phyloP scores from a whole-genome alignment of 1,140 invertebrate species.

The Araneus ventricosus region DNA sequence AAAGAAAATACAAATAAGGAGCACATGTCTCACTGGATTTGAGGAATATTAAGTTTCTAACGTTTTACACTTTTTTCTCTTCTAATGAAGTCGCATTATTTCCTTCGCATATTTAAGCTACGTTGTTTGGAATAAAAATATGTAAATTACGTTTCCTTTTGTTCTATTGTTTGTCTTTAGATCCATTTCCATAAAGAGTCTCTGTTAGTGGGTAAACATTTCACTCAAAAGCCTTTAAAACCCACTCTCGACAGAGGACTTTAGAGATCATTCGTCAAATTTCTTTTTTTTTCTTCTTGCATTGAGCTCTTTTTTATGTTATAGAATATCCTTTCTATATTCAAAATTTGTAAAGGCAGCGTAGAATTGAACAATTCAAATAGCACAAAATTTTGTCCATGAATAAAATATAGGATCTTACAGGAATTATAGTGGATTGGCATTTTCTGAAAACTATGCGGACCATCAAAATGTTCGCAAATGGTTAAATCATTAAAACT shows the following conservation, averaged over 20 bases:
- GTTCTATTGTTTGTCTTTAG: neutral
- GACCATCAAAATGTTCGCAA: too few species aligned
- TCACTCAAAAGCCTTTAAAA: neutral
- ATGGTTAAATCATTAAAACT: too few species aligned
- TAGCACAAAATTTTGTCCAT: neutral
- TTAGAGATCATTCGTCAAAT: neutral
- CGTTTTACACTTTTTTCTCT: neutral
- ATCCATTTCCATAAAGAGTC: neutral
- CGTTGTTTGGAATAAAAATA: neutral
- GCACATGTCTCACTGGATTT: neutral
- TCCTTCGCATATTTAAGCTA: conserved; percentile 8
- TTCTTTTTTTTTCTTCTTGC: neutral
- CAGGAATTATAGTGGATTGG: too few species aligned
- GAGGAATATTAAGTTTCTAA: neutral
- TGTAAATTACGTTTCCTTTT: neutral
- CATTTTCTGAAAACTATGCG: too few species aligned
- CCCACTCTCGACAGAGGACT: neutral
- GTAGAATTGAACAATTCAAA: neutral
- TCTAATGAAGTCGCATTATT: neutral
- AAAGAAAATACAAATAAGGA: neutral
- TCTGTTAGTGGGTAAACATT: neutral
- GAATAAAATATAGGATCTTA: neutral
- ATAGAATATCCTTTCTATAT: neutral
- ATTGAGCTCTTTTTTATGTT: neutral
- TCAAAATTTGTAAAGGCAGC: neutral